Conservation (phyloP, 2,888 invertebrate genomes). For the Geophilus truncorum region DNA sequence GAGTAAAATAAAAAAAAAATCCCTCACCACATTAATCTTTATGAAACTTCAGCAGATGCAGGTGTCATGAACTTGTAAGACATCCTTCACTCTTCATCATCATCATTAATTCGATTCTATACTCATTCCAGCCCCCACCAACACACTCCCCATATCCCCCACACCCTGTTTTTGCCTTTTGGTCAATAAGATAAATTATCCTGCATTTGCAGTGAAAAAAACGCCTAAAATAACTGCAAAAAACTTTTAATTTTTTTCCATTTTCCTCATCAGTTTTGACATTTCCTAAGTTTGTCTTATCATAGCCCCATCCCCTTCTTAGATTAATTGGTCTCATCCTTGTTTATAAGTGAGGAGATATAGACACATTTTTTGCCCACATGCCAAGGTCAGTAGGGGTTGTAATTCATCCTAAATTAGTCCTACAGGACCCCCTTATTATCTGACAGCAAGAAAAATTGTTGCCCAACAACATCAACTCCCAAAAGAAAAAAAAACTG, state of each 20-base stretch:
- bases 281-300: background rate
- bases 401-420: conserved; percentile 11
- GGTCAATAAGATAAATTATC: background rate
- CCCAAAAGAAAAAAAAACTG: background rate
- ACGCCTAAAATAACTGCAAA: background rate
- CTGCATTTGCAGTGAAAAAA: background rate
- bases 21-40: background rate
- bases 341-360: conserved; percentile 15
- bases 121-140: background rate
- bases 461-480: background rate
- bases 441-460: background rate
- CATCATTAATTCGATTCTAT: conserved; percentile 4
- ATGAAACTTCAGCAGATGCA: background rate
- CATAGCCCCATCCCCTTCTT: background rate
- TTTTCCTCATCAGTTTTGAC: background rate
- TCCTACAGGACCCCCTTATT: background rate
- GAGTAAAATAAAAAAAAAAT: background rate
- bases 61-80: background rate
- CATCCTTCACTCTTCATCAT: background rate
- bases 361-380: conserved; percentile 16
- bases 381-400: conserved; percentile 16
- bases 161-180: too few relatives aligned
- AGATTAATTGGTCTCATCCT: conserved; percentile 20
- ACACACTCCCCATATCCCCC: too few relatives aligned
- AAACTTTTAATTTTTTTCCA: background rate